These are phyloP conservation scores for Acanthopleura granulata DNA, from an alignment of 2,888 invertebrate species.

Conservation along the genomic window DNA sequence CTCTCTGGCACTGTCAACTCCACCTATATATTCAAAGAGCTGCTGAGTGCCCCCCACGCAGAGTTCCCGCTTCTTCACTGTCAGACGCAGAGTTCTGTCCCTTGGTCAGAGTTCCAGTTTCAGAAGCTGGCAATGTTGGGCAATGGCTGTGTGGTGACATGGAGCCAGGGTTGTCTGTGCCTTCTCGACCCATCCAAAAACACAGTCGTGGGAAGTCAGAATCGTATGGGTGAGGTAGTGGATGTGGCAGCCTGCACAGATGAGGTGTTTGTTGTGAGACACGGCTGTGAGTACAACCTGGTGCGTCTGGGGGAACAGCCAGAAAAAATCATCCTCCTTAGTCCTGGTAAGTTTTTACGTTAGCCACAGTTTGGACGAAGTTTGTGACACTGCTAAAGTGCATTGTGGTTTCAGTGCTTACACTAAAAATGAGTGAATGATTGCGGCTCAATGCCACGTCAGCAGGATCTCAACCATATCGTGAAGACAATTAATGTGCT, in stretches of 20 bases:
- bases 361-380: too few relatives aligned
- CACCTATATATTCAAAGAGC: conserved; percentile 85
- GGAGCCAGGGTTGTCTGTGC: conserved; percentile 79
- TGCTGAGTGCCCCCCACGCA: conserved; percentile 43
- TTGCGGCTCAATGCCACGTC: too few relatives aligned
- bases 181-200: conserved; percentile 82
- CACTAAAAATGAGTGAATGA: too few relatives aligned
- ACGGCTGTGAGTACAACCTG: conserved; percentile 74
- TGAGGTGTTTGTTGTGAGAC: conserved; percentile 80
- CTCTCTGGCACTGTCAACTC: conserved; percentile 82
- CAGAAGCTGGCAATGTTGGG: conserved; percentile 78
- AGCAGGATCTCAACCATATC: too few relatives aligned
- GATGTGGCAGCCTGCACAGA: conserved; percentile 66
- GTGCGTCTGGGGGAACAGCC: conserved; percentile 83
- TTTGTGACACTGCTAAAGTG: too few relatives aligned
- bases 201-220: conserved; percentile 77
- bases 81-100: conserved; percentile 26
- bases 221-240: conserved; percentile 72
- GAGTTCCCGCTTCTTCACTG: conserved; percentile 53
- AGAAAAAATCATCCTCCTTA: too few relatives aligned
- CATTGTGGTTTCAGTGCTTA: too few relatives aligned
- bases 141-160: conserved; percentile 81
- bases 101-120: conserved; percentile 72
- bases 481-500: too few relatives aligned
- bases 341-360: too few relatives aligned